Base-by-base conservation (phyloP, 2,113 vertebrate species). In the Clupea harengus region DNA sequence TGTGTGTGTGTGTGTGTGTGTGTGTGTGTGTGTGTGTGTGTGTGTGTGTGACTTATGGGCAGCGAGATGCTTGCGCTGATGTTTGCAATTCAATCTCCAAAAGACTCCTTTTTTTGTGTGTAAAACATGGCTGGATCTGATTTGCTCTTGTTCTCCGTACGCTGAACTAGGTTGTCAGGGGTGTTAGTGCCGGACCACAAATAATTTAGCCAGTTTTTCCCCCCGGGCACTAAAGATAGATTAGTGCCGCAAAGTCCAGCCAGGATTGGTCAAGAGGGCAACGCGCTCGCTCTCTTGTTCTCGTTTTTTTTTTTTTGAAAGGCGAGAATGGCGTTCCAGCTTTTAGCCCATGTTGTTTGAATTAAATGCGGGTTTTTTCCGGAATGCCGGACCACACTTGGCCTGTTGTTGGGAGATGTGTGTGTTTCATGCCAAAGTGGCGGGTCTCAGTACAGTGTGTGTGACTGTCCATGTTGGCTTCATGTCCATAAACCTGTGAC, bases 281-380 rank as follows among this genome's bases (percentile, higher is more conserved):
- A 85, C 83, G 72, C 60, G 87, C 83, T 86, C 90, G 81, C 81
- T 85, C 54, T 32, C 25, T 44, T 46, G 45, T 85, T 90, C 81
- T 87, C 78, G 82, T 86, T 32, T 85, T 39, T 39, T 89, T 82
- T 86, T 32, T 85, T 39, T 39, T 89, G 83, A 90, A 87, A 64
- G 80, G 81, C 20, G 9, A 50, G n/a, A 47, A 83, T 88, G 89
- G 83, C n/a, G 82, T 90, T 85, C 85, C 47, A 52, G 45, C 83
- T 52, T 32, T 82, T 28, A 13, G 84, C 64, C 84, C 72, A 85
- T 81, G 87, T 46, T 52, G 72, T 83, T 85, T 83, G 84, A 81
- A 78, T 83, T 83, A 82, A 85, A 46, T 47, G 82, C 2, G 18
- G 49, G 60, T 85, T 28, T 17, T 17, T n/a, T 72, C 32, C 28